Conservation (phyloP, 1,140 invertebrate species). For the Procambarus clarkii region DNA sequence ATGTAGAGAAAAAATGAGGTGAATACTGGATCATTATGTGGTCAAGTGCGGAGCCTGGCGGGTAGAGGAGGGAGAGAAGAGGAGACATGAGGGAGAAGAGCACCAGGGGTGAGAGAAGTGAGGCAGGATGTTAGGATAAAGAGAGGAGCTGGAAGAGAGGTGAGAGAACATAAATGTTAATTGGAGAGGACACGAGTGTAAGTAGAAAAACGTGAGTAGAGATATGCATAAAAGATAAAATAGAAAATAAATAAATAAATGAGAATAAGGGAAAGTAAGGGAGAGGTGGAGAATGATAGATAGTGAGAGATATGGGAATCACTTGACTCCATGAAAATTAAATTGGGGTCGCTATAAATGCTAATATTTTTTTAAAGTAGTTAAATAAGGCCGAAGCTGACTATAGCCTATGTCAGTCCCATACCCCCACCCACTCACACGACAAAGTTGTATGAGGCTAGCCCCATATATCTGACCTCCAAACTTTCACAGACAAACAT, state of each 20-base stretch:
- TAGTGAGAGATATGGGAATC: neutral
- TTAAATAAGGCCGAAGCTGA: too few relatives aligned
- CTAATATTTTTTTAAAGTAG: too few relatives aligned
- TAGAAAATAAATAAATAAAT: neutral
- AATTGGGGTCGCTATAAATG: too few relatives aligned
- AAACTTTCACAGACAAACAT: too few relatives aligned
- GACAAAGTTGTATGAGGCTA: too few relatives aligned
- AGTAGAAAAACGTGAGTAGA: too few relatives aligned
- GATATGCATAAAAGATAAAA: neutral
- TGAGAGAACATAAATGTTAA: neutral
- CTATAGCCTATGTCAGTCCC: too few relatives aligned
- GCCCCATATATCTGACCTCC: too few relatives aligned
- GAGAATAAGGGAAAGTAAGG: neutral
- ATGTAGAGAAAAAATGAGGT: neutral
- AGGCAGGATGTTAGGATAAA: neutral
- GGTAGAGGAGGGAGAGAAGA: neutral
- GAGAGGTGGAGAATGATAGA: conserved; percentile 16
- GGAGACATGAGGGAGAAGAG: neutral
- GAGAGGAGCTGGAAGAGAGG: neutral
- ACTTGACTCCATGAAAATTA: too few relatives aligned
- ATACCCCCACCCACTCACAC: too few relatives aligned
- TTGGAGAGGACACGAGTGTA: too few relatives aligned
- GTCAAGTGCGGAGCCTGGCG: neutral
- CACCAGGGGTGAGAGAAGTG: neutral
- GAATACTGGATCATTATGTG: neutral